These are phyloP conservation scores for Coleophora flavipennella DNA, from an alignment of 2,888 invertebrate species.

Conservation along the genomic window DNA sequence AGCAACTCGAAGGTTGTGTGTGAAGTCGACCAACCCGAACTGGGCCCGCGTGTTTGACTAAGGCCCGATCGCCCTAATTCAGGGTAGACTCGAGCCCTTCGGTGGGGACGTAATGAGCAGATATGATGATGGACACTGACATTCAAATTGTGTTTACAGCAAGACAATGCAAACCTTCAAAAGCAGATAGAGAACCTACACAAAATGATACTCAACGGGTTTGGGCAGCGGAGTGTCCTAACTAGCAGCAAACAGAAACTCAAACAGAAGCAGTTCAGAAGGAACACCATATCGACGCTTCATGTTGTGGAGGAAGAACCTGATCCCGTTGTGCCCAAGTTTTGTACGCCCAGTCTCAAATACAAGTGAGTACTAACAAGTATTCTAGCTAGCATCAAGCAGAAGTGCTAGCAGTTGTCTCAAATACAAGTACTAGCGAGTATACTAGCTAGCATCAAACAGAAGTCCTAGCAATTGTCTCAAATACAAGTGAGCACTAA, in stretches of 20 bases:
- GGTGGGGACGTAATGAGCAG: too few species aligned
- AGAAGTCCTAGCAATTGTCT: slow-evolving; percentile 31
- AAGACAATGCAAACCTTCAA: slow-evolving; percentile 46
- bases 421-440: too few species aligned
- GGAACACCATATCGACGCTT: slow-evolving; percentile 48
- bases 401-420: too few species aligned
- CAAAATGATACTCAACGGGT: slow-evolving; percentile 48
- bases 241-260: slow-evolving; percentile 31
- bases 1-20: too few species aligned
- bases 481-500: slow-evolving; percentile 53
- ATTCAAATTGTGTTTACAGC: slow-evolving; percentile 26
- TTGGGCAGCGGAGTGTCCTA: slow-evolving; percentile 33
- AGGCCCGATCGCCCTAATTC: too few species aligned
- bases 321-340: slow-evolving; percentile 29
- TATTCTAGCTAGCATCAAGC: neutral
- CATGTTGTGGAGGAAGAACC: slow-evolving; percentile 28
- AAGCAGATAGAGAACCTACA: slow-evolving; percentile 43
- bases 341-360: slow-evolving; percentile 51
- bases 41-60: too few species aligned
- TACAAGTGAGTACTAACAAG: slow-evolving; percentile 46
- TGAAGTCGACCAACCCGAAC: too few species aligned
- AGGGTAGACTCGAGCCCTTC: too few species aligned
- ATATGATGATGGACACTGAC: too few species aligned
- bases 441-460: slow-evolving; percentile 28
- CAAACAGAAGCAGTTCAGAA: slow-evolving; percentile 29